Base-by-base conservation (phyloP, 2,888 invertebrate species). In the Suillia variegata region DNA sequence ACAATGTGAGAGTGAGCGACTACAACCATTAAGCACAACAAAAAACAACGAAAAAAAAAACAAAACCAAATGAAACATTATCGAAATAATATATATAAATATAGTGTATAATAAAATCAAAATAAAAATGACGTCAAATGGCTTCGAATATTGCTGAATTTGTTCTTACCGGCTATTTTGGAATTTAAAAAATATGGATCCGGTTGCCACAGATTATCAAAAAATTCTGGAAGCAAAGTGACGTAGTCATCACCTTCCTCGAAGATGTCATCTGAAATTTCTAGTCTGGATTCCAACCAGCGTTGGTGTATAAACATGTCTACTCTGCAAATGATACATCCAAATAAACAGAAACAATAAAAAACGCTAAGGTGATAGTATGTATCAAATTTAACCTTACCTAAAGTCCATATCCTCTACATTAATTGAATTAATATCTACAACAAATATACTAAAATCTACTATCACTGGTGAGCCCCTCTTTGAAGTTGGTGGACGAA, bases 361-460 rank as follows among this genome's bases (percentile, higher is more conserved):
- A 51, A n/a, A n/a, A n/a, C n/a, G n/a, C n/a, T n/a, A n/a, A 10
- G n/a, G 13, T 22, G 26, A 38, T 18, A n/a, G n/a, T n/a, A n/a
- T n/a, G n/a, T n/a, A n/a, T n/a, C n/a, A n/a, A n/a, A n/a, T n/a
- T n/a, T n/a, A n/a, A n/a, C n/a, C 76, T 84, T 84, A 92, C 92
- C 92, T 87, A 82, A 93, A 92, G 81, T 93, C 93, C 93, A 93
- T 93, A 74, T 93, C 92, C 83, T 92, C 92, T 62, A 93, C 92
- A 76, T 92, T 93, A 68, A 93, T 92, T 20, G 92, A 92, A 81
- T 93, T 93, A 63, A 93, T 92, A 78, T 93, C 93, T 64, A 93
- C 91, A 38, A 93, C 89, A 79, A 90, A 91, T 76, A 93, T 89
- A 74, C 90, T 90, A 82, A 92, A 91, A 73, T 91, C 89, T 47